Evolutionary conservation across 2,797 vertebrate species (phyloP).

Genomic region (Xenentodon cancila): DNA sequence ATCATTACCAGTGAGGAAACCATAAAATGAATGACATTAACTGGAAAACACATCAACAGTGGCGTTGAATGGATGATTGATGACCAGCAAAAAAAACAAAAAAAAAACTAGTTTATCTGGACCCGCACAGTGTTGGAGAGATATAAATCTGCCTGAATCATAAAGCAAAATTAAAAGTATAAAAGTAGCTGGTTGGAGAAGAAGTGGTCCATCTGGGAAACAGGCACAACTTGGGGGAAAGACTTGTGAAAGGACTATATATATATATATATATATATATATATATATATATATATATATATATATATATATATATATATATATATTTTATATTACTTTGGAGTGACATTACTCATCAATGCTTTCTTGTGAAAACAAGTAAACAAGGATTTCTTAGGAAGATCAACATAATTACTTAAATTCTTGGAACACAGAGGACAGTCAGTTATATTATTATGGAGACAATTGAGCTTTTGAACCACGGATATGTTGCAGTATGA

Average conservation of each 20-base stretch:
- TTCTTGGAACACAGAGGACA: not conserved
- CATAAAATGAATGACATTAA: too few species aligned
- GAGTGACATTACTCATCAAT: slow-evolving; percentile 35
- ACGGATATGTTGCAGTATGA: not conserved
- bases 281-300: too few species aligned
- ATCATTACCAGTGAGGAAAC: too few species aligned
- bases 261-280: too few species aligned
- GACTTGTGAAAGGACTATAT: slow-evolving; percentile 10
- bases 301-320: not conserved
- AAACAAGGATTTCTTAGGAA: slow-evolving; percentile 47
- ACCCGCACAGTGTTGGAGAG: too few species aligned
- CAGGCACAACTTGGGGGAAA: slow-evolving; percentile 38
- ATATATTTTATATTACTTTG: not conserved
- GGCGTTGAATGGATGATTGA: too few species aligned
- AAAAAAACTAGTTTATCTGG: too few species aligned
- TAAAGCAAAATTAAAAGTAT: not conserved
- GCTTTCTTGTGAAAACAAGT: slow-evolving; percentile 23
- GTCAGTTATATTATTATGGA: not conserved
- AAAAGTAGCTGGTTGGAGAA: slow-evolving; percentile 21
- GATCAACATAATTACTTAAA: slow-evolving; percentile 1
- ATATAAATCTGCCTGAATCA: not conserved
- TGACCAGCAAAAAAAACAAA: too few species aligned
- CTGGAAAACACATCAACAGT: too few species aligned
- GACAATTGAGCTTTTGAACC: slow-evolving; percentile 12
- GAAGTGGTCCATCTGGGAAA: not conserved